Base-by-base conservation (phyloP, 2,113 vertebrate genomes). In the Stigmatopora nigra region DNA sequence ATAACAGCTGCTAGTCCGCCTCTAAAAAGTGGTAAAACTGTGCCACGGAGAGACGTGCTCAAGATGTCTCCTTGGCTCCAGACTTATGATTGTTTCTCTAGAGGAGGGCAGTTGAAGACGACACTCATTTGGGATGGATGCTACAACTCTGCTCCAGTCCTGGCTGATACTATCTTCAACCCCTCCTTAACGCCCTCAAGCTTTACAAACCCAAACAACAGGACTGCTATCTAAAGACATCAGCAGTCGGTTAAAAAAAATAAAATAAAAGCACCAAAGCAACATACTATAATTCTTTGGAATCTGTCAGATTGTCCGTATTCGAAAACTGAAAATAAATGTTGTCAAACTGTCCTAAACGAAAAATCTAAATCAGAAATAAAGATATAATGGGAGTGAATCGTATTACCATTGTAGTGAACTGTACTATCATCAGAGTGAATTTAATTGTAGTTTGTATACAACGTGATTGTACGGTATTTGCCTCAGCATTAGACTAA, bases 31-130 rank as follows among this genome's bases (percentile, higher is more conserved):
- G 11, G 61, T 7, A 36, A 49, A 49, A 60, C 22, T 9, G 2
- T 60, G 17, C 58, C 41, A 41, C 17, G 6, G 58, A 61, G 58
- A 61, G 5, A 19, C 25, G 3, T 53, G 73, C 70, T 75, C 73
- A 71, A 78, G 79, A 71, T 61, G 52, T 64, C 71, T 76, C 64
- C 3, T 0, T 71, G 67, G 69, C 71, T 73, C 72, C 75, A 81
- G 76, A 79, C 81, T 82, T 82, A 82, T 78, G 78, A 68, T 61
- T 38, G 31, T 49, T 76, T n/a, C 78, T 82, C 75, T 13, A 1
- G 77, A 71, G 82, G 35, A 45, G 19, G 41, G n/a, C 59, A 22
- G 41, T 22, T 14, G 38, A 44, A 19, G 36, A 61, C 4, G 11
- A n/a, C 10, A 1, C 36, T 60, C 12, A 11, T 67, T 41, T 0